These are phyloP conservation scores for Penaeus chinensis DNA, from an alignment of 1,140 invertebrate species.

Conservation along the genomic window DNA sequence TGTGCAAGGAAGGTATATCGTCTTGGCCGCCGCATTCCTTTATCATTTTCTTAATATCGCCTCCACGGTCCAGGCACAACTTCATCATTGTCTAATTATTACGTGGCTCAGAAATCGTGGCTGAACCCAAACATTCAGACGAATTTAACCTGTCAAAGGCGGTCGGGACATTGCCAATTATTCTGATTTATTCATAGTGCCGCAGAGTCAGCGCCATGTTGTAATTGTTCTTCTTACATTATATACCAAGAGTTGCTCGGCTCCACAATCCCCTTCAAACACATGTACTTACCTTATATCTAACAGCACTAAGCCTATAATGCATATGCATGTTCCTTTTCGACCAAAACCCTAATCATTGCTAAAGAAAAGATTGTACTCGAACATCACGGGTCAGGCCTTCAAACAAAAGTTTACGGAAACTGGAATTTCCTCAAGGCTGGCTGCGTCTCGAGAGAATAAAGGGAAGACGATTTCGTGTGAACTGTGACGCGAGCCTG, in stretches of 20 bases:
- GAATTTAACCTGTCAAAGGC: slow-evolving; percentile 60
- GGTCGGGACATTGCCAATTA: slow-evolving; percentile 53
- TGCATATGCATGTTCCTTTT: too few relatives aligned
- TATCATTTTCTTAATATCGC: slow-evolving; percentile 60
- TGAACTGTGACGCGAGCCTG: too few relatives aligned
- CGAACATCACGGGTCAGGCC: too few relatives aligned
- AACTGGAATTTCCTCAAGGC: too few relatives aligned
- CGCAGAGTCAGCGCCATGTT: slow-evolving; percentile 45
- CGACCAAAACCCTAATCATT: too few relatives aligned
- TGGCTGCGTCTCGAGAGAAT: too few relatives aligned
- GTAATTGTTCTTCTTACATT: slow-evolving; percentile 54
- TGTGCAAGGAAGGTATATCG: slow-evolving; percentile 32
- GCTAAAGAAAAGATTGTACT: too few relatives aligned
- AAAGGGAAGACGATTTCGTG: too few relatives aligned
- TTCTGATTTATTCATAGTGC: slow-evolving; percentile 59
- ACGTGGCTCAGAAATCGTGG: slow-evolving; percentile 58
- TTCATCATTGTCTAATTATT: slow-evolving; percentile 62
- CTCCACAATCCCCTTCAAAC: too few relatives aligned
- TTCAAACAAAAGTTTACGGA: too few relatives aligned
- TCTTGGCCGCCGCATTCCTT: slow-evolving; percentile 50
- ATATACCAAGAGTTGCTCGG: slow-evolving; percentile 27
- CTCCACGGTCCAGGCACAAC: slow-evolving; percentile 43
- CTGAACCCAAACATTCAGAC: slow-evolving; percentile 56
- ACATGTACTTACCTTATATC: too few relatives aligned
- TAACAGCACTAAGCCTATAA: too few relatives aligned